These are phyloP conservation scores for Heterochromis multidens DNA, from an alignment of 2,113 vertebrate genomes.

Conservation along the genomic window DNA sequence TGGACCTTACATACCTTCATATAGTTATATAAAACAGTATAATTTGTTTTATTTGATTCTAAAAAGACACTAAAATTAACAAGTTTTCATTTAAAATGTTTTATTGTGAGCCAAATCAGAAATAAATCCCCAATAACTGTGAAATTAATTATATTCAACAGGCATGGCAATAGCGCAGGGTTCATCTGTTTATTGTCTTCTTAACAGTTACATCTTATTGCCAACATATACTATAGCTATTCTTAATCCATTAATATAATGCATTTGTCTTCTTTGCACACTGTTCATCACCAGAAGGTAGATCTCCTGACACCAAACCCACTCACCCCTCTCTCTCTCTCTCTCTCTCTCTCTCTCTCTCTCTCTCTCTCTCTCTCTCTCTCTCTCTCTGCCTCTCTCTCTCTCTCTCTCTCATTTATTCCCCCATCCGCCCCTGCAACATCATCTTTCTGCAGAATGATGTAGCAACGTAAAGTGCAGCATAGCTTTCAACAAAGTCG, in stretches of 20 bases:
- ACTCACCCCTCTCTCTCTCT: not conserved
- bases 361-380: not conserved
- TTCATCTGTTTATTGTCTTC: not conserved
- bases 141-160: not conserved
- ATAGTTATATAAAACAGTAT: not conserved
- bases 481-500: not conserved
- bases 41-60: not conserved
- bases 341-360: not conserved
- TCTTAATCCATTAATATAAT: not conserved
- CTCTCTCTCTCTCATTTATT: not conserved
- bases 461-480: constrained; percentile 1
- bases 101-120: not conserved
- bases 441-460: constrained; percentile 29
- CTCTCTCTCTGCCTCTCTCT: not conserved
- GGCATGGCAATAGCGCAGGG: not conserved
- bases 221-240: not conserved
- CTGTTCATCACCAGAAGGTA: not conserved
- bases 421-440: not conserved
- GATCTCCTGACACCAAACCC: not conserved
- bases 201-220: not conserved
- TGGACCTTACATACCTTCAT: not conserved
- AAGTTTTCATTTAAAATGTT: not conserved
- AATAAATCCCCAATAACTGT: not conserved
- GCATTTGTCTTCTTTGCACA: not conserved
- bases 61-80: not conserved